These are phyloP conservation scores for Diogma glabrata DNA, from an alignment of 2,888 invertebrate species.

Conservation along the genomic window DNA sequence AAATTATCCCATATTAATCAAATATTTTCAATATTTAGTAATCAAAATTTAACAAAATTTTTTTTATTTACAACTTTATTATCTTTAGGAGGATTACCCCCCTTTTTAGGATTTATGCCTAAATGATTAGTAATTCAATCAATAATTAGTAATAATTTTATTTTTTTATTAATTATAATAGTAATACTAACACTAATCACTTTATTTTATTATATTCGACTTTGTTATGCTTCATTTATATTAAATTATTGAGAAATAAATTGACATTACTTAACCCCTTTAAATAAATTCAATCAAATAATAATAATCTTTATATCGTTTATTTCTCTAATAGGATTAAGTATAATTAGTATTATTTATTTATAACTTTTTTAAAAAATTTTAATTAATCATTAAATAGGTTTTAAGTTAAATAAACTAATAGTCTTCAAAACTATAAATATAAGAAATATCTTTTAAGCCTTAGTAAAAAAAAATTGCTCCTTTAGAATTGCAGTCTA, in stretches of 20 bases:
- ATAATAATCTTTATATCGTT: neutral
- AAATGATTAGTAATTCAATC: conserved; percentile 29
- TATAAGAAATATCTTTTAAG: neutral
- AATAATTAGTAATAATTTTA: neutral
- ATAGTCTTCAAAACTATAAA: neutral
- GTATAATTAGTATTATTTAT: neutral
- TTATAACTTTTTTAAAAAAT: too few species aligned
- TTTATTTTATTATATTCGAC: neutral
- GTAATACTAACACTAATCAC: neutral
- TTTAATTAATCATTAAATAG: neutral
- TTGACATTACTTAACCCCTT: neutral
- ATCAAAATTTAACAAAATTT: conserved; percentile 37
- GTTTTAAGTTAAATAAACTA: neutral
- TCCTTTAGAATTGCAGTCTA: neutral
- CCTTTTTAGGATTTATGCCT: conserved; percentile 38
- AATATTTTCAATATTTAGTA: conserved; percentile 36
- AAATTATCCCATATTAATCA: conserved; percentile 43
- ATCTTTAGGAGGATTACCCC: conserved; percentile 46
- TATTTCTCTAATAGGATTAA: neutral
- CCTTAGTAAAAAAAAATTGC: neutral
- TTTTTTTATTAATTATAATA: neutral
- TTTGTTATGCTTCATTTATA: neutral
- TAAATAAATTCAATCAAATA: conserved; percentile 31
- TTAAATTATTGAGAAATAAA: neutral
- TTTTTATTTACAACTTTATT: conserved; percentile 42